phyloP scores from a whole-genome alignment of 2,797 vertebrate species.

The Oreonectes daqikongensis region DNA sequence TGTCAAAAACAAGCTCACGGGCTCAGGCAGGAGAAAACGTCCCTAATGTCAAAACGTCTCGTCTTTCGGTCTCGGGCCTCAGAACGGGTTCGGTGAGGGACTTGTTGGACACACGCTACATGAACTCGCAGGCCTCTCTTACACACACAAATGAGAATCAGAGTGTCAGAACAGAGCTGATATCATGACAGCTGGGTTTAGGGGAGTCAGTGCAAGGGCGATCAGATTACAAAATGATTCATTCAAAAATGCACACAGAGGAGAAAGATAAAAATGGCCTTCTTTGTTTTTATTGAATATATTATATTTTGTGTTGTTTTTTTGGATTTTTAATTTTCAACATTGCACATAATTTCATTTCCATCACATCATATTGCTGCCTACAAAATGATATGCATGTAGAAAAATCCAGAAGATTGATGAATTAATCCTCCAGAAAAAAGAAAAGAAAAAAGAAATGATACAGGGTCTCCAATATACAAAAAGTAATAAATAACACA shows the following conservation, averaged over 20 bases:
- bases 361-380: constrained; percentile 86
- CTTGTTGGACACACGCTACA: neutral
- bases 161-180: constrained; percentile 7
- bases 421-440: constrained; percentile 60
- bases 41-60: constrained; percentile 54
- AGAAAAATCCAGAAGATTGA: constrained; percentile 78
- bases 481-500: constrained; percentile 64
- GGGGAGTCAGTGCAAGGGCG: neutral
- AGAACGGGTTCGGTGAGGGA: neutral
- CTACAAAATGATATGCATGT: constrained; percentile 85
- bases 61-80: constrained; percentile 50
- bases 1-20: constrained; percentile 70
- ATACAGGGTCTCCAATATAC: constrained; percentile 68
- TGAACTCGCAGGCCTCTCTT: neutral
- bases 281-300: constrained; percentile 82
- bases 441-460: constrained; percentile 53
- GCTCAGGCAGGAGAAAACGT: constrained; percentile 61
- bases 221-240: constrained; percentile 1
- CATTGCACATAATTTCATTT: constrained; percentile 85
- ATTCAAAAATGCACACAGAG: constrained; percentile 48
- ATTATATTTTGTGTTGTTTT: constrained; percentile 76
- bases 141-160: neutral
- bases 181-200: constrained; percentile 3
- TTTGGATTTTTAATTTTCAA: constrained; percentile 75
- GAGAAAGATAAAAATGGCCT: constrained; percentile 48